Percentiles rank a stretch among this genome's conserved stretches.
phyloP scores from a whole-genome alignment of 2,113 vertebrate genomes.

The Albula goreensis region DNA sequence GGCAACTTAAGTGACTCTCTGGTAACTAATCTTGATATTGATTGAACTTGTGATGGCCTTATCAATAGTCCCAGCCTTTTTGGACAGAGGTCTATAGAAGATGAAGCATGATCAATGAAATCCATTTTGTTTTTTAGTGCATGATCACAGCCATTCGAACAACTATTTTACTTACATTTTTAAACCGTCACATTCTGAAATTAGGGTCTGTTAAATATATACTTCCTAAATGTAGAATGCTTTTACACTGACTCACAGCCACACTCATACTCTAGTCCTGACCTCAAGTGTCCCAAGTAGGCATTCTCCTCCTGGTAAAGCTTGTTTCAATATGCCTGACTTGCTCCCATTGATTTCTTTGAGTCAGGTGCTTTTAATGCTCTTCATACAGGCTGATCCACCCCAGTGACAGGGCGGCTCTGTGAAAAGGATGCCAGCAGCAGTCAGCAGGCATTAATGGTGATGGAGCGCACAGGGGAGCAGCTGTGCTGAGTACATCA shows the following conservation, averaged over 20 bases:
- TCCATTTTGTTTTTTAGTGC: too few relatives aligned
- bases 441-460: constrained; percentile 9
- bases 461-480: neutral
- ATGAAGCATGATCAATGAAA: too few relatives aligned
- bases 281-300: neutral
- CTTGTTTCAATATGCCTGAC: constrained; percentile 11
- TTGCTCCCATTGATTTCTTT: constrained; percentile 16
- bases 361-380: constrained; percentile 11
- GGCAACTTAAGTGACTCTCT: too few relatives aligned
- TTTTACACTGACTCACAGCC: neutral
- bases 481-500: constrained; percentile 10
- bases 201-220: neutral
- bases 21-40: too few relatives aligned
- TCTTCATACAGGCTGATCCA: constrained; percentile 13
- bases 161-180: too few relatives aligned
- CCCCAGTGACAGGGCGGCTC: neutral
- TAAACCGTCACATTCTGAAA: too few relatives aligned
- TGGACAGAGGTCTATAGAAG: too few relatives aligned
- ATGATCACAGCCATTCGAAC: too few relatives aligned
- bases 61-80: too few relatives aligned
- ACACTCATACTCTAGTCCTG: neutral
- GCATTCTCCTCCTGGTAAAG: neutral
- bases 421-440: neutral
- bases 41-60: too few relatives aligned
- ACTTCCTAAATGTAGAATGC: neutral